A percentile compares a stretch with the other conserved stretches of the same genome.
Evolutionary conservation across 2,113 vertebrate species (phyloP).

Genomic region (Larimichthys polyactis): DNA sequence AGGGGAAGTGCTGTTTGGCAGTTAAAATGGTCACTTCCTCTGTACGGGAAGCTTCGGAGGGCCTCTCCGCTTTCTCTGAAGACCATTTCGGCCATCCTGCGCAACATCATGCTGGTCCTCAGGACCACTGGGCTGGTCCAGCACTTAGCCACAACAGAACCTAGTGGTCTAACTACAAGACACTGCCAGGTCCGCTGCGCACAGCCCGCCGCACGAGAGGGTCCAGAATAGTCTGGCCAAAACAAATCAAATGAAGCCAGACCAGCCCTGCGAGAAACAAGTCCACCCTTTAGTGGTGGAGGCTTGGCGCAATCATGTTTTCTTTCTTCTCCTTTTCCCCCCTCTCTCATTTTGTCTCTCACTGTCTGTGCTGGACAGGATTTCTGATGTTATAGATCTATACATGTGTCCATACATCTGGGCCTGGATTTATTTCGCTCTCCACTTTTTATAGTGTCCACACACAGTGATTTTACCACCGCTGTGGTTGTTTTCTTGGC

Average conservation of each 20-base stretch:
- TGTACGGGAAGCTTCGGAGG: constrained; percentile 49
- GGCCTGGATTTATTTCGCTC: constrained; percentile 43
- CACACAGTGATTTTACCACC: constrained; percentile 56
- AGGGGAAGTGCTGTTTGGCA: constrained; percentile 74
- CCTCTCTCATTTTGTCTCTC: constrained; percentile 54
- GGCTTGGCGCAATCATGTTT: constrained; percentile 41
- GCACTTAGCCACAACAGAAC: constrained; percentile 74
- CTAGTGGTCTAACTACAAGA: constrained; percentile 62
- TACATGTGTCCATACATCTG: constrained; percentile 51
- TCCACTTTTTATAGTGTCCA: constrained; percentile 60
- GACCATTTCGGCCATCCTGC: constrained; percentile 40
- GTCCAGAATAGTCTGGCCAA: constrained; percentile 65
- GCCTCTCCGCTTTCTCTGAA: constrained; percentile 52
- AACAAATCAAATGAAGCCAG: constrained; percentile 67
- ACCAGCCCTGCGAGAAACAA: constrained; percentile 56
- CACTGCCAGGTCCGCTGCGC: constrained; percentile 62
- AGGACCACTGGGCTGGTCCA: constrained; percentile 54
- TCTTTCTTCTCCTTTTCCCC: constrained; percentile 32
- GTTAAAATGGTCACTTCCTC: constrained; percentile 68
- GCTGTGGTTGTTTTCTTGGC: constrained; percentile 56
- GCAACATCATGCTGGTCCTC: constrained; percentile 47
- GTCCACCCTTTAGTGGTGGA: constrained; percentile 71
- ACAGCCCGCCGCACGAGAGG: constrained; percentile 59
- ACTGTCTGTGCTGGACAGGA: constrained; percentile 42
- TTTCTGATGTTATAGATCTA: constrained; percentile 54